A percentile compares a stretch with the other conserved stretches of the same genome.
phyloP scores from a whole-genome alignment of 2,797 vertebrate species.

The Sebastiscus tertius region DNA sequence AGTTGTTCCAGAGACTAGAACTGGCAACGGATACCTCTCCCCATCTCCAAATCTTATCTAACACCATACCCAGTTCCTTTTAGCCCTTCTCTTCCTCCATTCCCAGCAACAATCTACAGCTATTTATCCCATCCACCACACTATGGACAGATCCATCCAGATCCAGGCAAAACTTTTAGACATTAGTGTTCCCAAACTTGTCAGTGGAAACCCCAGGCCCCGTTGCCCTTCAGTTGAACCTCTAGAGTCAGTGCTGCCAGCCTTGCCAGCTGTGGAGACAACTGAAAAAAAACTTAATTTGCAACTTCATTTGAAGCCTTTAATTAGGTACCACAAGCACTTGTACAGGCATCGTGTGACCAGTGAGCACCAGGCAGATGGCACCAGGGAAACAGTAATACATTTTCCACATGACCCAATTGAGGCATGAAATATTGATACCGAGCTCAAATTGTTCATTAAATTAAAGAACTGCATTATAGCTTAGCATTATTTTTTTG shows the following conservation, averaged over 20 bases:
- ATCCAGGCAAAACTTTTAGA: conserved; percentile 6
- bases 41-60: not conserved
- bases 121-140: not conserved
- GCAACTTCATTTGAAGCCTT: conserved; percentile 90
- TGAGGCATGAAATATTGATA: conserved; percentile 24
- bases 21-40: not conserved
- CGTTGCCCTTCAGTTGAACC: conserved; percentile 73
- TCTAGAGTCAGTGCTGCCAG: conserved; percentile 75
- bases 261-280: conserved; percentile 90
- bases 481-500: not conserved
- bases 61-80: not conserved
- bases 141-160: not conserved
- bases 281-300: conserved; percentile 87
- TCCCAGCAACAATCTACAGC: not conserved
- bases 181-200: conserved; percentile 36
- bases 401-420: conserved; percentile 39
- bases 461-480: not conserved
- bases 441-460: conserved; percentile 3
- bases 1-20: not conserved
- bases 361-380: conserved; percentile 83
- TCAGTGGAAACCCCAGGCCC: conserved; percentile 50
- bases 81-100: not conserved
- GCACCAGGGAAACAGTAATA: conserved; percentile 48
- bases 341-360: conserved; percentile 84
- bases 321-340: conserved; percentile 94